These are phyloP conservation scores for Dolomedes plantarius DNA, from an alignment of 2,888 invertebrate species.

Conservation along the genomic window DNA sequence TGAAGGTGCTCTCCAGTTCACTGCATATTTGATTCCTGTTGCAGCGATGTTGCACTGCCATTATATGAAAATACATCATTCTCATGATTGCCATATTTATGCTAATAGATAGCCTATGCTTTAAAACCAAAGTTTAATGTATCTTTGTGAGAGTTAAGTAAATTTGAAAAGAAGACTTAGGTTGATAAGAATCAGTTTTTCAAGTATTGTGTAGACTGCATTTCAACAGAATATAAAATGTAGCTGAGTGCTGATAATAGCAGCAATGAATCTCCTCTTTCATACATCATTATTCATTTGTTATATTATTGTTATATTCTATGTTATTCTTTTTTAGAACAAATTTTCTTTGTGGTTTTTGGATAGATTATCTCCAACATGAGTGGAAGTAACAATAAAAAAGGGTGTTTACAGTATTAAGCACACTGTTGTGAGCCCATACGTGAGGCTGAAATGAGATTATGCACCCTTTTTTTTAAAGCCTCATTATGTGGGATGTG, in stretches of 20 bases:
- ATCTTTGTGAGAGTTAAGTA: slow-evolving; percentile 49
- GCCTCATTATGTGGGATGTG: slow-evolving; percentile 26
- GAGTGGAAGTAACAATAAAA: slow-evolving; percentile 38
- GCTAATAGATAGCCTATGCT: slow-evolving; percentile 67
- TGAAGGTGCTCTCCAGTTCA: slow-evolving; percentile 63
- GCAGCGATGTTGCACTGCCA: slow-evolving; percentile 67
- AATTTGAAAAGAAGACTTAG: slow-evolving; percentile 42
- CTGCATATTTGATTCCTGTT: slow-evolving; percentile 55
- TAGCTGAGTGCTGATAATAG: slow-evolving; percentile 52
- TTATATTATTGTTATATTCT: slow-evolving; percentile 46
- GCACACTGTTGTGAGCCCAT: slow-evolving; percentile 42
- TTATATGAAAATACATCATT: slow-evolving; percentile 58
- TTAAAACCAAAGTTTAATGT: slow-evolving; percentile 63
- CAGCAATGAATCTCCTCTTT: slow-evolving; percentile 53
- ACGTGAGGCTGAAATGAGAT: slow-evolving; percentile 37
- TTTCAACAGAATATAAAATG: slow-evolving; percentile 37
- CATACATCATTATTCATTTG: slow-evolving; percentile 59
- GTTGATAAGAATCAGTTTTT: slow-evolving; percentile 51
- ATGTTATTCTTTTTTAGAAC: slow-evolving; percentile 61
- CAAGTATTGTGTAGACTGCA: slow-evolving; percentile 51
- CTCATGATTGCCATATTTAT: slow-evolving; percentile 59
- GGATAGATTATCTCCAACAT: slow-evolving; percentile 29
- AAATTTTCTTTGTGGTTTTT: slow-evolving; percentile 67
- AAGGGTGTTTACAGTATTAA: slow-evolving; percentile 65
- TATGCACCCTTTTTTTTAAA: slow-evolving; percentile 46